Percentiles rank a stretch among this genome's conserved stretches.
Evolutionary conservation across 2,888 invertebrate genomes (phyloP).

Genomic region (Agriopis aurantiaria): DNA sequence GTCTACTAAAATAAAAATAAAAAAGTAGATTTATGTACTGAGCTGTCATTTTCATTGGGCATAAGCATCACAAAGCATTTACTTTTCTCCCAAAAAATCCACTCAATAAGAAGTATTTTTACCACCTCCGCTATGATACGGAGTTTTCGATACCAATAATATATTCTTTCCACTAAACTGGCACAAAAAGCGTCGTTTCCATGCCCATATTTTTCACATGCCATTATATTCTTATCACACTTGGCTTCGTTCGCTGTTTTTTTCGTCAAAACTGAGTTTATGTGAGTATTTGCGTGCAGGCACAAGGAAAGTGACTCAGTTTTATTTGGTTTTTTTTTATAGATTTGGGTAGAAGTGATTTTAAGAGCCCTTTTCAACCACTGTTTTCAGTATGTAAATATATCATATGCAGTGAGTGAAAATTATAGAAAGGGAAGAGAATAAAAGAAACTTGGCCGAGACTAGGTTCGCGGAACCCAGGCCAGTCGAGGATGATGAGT

Average conservation of each 20-base stretch:
- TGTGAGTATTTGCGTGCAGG: conserved; percentile 20
- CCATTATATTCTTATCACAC: conserved; percentile 37
- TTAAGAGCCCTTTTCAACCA: not conserved
- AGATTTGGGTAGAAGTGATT: conserved; percentile 6
- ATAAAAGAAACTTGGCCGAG: too few species aligned
- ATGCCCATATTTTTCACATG: conserved; percentile 31
- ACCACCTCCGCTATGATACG: conserved; percentile 12
- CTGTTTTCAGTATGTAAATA: not conserved
- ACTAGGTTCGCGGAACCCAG: too few species aligned
- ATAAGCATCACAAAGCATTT: too few species aligned
- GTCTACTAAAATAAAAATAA: too few species aligned
- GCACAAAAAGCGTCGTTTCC: conserved; percentile 31
- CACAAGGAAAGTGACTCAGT: conserved; percentile 7
- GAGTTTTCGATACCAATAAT: conserved; percentile 26
- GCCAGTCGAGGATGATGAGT: too few species aligned
- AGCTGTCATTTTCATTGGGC: too few species aligned
- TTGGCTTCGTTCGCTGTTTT: conserved; percentile 24
- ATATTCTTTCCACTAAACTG: conserved; percentile 35
- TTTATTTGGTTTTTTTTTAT: conserved; percentile 18
- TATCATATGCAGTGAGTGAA: too few species aligned
- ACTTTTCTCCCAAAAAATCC: not conserved
- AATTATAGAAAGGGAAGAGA: too few species aligned
- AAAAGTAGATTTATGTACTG: too few species aligned
- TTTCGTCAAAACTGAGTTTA: conserved; percentile 21
- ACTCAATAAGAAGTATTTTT: conserved; percentile 11